Conservation (phyloP, 2,888 invertebrate species). For the Catocala nupta region DNA sequence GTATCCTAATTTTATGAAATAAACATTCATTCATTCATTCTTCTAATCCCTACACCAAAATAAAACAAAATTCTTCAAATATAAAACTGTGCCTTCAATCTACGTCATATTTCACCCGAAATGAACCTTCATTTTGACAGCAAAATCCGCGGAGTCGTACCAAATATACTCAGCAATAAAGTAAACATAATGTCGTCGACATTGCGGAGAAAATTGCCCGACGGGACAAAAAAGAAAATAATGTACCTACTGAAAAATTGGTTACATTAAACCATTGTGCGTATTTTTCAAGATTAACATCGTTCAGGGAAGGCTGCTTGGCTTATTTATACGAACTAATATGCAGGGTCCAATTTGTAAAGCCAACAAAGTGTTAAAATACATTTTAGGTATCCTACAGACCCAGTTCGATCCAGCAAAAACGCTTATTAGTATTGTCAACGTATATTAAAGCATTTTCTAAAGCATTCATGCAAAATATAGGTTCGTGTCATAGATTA, state of each 20-base stretch:
- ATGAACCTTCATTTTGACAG: conserved; percentile 34
- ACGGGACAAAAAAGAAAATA: conserved; percentile 15
- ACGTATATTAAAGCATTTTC: too few species aligned
- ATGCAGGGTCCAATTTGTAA: too few species aligned
- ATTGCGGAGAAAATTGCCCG: conserved; percentile 27
- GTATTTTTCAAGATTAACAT: background rate
- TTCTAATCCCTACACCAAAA: background rate
- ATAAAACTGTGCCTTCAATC: background rate
- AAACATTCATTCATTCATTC: too few species aligned
- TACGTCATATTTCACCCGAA: conserved; percentile 15
- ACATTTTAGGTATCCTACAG: too few species aligned
- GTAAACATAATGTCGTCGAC: conserved; percentile 27
- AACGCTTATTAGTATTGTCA: too few species aligned
- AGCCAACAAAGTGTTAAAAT: too few species aligned
- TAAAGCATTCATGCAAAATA: too few species aligned
- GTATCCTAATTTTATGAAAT: too few species aligned
- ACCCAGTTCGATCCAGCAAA: too few species aligned
- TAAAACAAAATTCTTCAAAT: conserved; percentile 3
- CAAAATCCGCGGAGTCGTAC: conserved; percentile 18
- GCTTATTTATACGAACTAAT: too few species aligned
- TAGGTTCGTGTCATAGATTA: too few species aligned
- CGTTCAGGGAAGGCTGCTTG: background rate
- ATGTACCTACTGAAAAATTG: conserved; percentile 26
- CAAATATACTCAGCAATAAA: conserved; percentile 35
- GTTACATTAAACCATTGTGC: conserved; percentile 2